Conservation (phyloP, 2,888 invertebrate species). For the Pristionchus maxplancki region DNA sequence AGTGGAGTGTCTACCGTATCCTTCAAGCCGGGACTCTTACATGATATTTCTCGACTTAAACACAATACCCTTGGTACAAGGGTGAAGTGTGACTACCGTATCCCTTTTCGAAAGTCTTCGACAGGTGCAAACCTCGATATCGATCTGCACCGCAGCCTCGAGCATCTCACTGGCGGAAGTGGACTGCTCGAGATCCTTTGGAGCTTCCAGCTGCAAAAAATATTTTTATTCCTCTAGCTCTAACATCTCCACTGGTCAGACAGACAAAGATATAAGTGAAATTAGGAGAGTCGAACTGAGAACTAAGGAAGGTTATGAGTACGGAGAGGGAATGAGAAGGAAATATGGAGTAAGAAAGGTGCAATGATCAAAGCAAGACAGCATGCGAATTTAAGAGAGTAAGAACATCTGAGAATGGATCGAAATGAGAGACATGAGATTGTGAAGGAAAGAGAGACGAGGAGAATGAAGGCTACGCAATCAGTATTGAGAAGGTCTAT, state of each 20-base stretch:
- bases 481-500: neutral
- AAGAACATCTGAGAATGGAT: no score
- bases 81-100: neutral
- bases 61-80: neutral
- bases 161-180: conserved; percentile 52
- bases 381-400: no score
- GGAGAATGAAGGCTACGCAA: neutral
- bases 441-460: neutral
- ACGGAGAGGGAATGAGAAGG: no score
- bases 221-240: neutral
- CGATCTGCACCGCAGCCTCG: conserved; percentile 72
- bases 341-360: no score
- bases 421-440: neutral
- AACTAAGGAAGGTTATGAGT: neutral
- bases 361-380: no score
- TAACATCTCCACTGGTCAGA: neutral
- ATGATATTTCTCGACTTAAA: neutral
- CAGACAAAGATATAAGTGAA: no score
- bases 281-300: neutral
- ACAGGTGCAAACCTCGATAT: neutral
- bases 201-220: conserved; percentile 52
- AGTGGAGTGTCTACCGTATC: no score
- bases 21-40: no score
- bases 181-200: conserved; percentile 45
- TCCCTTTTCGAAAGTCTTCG: neutral